Base-by-base conservation (phyloP, 2,797 vertebrate genomes). In the Macropodus opercularis region DNA sequence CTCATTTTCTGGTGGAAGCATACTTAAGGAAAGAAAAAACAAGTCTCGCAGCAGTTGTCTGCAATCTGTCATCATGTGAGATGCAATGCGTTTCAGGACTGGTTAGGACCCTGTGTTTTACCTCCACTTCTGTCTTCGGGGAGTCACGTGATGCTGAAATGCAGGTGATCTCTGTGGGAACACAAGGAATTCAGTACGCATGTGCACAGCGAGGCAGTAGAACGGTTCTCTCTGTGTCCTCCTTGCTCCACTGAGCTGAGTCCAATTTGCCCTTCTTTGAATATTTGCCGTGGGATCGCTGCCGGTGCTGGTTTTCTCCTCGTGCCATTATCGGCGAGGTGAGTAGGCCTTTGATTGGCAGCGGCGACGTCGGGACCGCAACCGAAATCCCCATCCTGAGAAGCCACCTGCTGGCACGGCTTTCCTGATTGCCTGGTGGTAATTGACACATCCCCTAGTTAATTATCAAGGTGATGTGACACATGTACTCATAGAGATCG, bases 361-460 rank as follows among this genome's bases (percentile, higher is more conserved):
- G 63, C 34, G 29, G 57, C 4, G 14, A 43, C 61, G 74, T 35
- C 54, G 63, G 34, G 64, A 60, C 72, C 40, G 35, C n/a, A 2
- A 52, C 27, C 67, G 49, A 78, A 71, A 82, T 75, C 64, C 67
- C 59, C 22, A 31, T 72, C 72, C 50, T 70, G 8, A 51, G 47
- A 55, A 63, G 50, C 80, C 77, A 85, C 82, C 76, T 79, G 75
- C 85, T 72, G 80, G 74, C 72, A 70, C 8, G 14, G 70, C 67
- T 75, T 83, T 66, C 72, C 76, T 73, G 69, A 77, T 83, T 72
- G 80, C 85, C 70, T 50, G 10, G 55, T 27, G 72, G 80, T 87
- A 89, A 89, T 89, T 86, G 86, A 90, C 82, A 89, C 66, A 85
- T 88, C 71, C 78, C 70, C 82, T 81, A 85, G 85, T 85, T 89